These are phyloP conservation scores for Propithecus deckenii DNA, from an alignment of 2,797 vertebrate species.

Conservation along the genomic window DNA sequence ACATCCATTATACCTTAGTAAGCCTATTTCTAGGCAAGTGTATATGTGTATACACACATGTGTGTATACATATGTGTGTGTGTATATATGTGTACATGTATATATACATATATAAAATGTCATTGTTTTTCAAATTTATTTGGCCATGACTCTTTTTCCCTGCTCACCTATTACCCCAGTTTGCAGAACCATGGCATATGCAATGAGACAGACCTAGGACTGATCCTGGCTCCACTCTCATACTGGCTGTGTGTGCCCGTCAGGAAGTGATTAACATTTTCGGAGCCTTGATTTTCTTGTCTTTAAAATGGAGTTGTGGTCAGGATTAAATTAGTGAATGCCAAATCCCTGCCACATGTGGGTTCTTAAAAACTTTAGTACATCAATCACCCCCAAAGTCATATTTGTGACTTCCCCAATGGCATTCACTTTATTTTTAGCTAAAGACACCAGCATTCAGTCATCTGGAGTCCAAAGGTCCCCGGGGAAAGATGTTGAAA, in stretches of 20 bases:
- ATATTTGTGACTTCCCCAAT: not conserved
- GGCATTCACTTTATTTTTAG: not conserved
- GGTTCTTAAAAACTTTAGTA: not conserved
- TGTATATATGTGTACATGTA: too few species aligned
- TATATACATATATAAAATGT: not conserved
- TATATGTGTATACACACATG: not conserved
- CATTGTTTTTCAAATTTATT: not conserved
- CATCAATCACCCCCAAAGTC: not conserved
- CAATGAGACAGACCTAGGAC: not conserved
- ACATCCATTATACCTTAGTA: not conserved
- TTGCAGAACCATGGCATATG: not conserved
- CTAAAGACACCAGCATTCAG: not conserved
- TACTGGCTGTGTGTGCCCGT: not conserved
- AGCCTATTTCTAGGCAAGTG: not conserved
- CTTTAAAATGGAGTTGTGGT: not conserved
- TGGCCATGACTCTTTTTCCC: not conserved
- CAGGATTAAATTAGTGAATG: not conserved
- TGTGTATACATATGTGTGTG: too few species aligned
- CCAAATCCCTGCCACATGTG: slow-evolving; percentile 3
- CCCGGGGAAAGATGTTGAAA: not conserved
- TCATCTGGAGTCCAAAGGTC: not conserved
- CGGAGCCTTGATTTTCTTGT: not conserved
- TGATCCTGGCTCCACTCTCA: not conserved
- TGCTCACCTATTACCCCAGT: not conserved
- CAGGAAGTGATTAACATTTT: not conserved